Conservation (phyloP, 2,888 invertebrate genomes). For the Dascillus cervinus region DNA sequence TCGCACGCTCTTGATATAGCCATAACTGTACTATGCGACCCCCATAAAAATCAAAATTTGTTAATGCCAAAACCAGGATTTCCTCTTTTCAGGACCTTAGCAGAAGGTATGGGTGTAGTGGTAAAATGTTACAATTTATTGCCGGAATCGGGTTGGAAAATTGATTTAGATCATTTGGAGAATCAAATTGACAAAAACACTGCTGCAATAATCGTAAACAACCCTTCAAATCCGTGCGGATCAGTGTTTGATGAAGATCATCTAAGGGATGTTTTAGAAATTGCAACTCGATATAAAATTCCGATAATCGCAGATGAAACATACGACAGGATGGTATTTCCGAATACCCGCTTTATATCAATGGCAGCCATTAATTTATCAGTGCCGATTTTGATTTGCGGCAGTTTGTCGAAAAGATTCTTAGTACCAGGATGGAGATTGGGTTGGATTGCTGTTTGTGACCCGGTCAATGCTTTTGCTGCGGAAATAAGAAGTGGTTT, state of each 20-base stretch:
- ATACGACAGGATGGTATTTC: conserved; percentile 92
- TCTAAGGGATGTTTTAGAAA: conserved; percentile 67
- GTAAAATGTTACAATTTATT: conserved; percentile 54
- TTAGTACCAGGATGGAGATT: conserved; percentile 96
- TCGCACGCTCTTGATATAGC: conserved; percentile 92
- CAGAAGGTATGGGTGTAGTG: conserved; percentile 73
- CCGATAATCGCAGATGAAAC: conserved; percentile 99
- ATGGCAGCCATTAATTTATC: conserved; percentile 77
- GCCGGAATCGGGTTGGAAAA: conserved; percentile 83
- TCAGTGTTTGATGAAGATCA: conserved; percentile 86
- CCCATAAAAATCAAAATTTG: conserved; percentile 75
- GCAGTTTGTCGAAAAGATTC: conserved; percentile 93
- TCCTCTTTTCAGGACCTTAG: conserved; percentile 83
- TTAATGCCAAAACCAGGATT: conserved; percentile 91
- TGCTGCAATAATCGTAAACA: conserved; percentile 86
- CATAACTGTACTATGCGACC: conserved; percentile 79
- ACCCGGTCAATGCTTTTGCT: conserved; percentile 63
- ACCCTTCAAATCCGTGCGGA: conserved; percentile 98
- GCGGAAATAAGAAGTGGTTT: conserved; percentile 44
- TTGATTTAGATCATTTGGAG: conserved; percentile 82
- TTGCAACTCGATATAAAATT: conserved; percentile 70
- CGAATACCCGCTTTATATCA: conserved; percentile 70
- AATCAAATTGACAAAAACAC: conserved; percentile 84
- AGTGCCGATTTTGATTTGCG: conserved; percentile 89
- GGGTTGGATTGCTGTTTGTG: conserved; percentile 95